Conservation (phyloP, 2,888 invertebrate species). For the Drosophila koepferae region DNA sequence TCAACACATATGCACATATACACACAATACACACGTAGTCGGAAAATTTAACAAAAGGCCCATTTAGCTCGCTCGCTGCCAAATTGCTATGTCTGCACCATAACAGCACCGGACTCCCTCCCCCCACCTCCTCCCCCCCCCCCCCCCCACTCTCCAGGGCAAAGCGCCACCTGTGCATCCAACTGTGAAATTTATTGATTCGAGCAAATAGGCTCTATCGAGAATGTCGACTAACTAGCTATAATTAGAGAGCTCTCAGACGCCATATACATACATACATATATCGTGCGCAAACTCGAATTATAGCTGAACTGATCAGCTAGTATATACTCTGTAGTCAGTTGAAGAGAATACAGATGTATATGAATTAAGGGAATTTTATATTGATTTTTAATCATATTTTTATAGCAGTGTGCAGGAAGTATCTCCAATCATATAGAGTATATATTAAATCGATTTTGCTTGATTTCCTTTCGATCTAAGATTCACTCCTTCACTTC, state of each 20-base stretch:
- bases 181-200: conserved; percentile 80
- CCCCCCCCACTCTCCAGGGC: neutral
- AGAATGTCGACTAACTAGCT: conserved; percentile 44
- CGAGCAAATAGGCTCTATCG: conserved; percentile 62
- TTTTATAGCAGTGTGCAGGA: neutral
- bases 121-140: neutral
- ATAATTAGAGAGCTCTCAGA: conserved; percentile 57
- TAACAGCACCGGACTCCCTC: neutral
- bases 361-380: neutral
- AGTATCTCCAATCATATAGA: neutral
- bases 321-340: conserved; percentile 12
- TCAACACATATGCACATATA: neutral
- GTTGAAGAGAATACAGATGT: neutral
- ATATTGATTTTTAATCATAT: neutral
- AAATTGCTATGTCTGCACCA: conserved; percentile 42
- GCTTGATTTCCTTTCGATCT: neutral
- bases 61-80: conserved; percentile 52
- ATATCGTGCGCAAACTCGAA: neutral
- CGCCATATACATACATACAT: conserved; percentile 7
- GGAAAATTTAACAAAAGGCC: conserved; percentile 51
- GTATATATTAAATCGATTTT: neutral
- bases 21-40: neutral
- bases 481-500: too few relatives aligned
- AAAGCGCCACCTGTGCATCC: conserved; percentile 70
- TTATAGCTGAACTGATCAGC: neutral